Evolutionary conservation across 92 coral and sea anemone genomes (phyloP).

Genomic region (Montipora capitata): DNA sequence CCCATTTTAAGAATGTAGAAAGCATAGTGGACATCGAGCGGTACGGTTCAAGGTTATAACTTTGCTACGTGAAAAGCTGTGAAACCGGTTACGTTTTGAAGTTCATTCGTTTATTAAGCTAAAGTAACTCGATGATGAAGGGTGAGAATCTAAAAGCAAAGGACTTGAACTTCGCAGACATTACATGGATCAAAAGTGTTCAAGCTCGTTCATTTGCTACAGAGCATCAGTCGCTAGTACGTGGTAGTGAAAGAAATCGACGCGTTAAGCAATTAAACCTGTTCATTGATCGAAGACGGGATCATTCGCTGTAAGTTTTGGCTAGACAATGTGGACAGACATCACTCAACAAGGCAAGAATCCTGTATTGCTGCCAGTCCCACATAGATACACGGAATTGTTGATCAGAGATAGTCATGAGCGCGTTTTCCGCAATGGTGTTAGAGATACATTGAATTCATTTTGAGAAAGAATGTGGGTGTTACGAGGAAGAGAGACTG

Average conservation of each 20-base stretch:
- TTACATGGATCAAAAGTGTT: conserved; percentile 1
- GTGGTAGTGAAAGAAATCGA: background rate
- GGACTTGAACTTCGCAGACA: background rate
- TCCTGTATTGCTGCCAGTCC: conserved; percentile 46
- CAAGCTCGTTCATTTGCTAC: conserved; percentile 6
- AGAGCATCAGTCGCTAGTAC: background rate
- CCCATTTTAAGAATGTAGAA: background rate
- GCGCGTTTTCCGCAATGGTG: conserved; percentile 38
- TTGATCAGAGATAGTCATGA: conserved; percentile 30
- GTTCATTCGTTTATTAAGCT: background rate
- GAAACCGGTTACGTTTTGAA: background rate
- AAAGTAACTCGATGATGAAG: too few species aligned
- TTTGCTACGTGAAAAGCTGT: background rate
- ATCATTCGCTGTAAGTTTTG: conserved; percentile 16
- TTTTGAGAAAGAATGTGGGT: conserved; percentile 38
- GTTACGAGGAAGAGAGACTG: conserved; percentile 42
- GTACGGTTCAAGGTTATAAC: background rate
- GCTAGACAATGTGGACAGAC: background rate
- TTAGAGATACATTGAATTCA: conserved; percentile 35
- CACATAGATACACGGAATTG: conserved; percentile 2
- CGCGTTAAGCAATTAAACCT: background rate
- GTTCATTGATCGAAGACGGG: background rate
- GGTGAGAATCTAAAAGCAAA: conserved; percentile 21
- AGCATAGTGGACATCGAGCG: background rate
- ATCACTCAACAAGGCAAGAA: conserved; percentile 19